Evolutionary conservation across 2,113 vertebrate species (phyloP), one percentile per base, ranked within the genome.

Genomic region (Manacus vitellinus): DNA sequence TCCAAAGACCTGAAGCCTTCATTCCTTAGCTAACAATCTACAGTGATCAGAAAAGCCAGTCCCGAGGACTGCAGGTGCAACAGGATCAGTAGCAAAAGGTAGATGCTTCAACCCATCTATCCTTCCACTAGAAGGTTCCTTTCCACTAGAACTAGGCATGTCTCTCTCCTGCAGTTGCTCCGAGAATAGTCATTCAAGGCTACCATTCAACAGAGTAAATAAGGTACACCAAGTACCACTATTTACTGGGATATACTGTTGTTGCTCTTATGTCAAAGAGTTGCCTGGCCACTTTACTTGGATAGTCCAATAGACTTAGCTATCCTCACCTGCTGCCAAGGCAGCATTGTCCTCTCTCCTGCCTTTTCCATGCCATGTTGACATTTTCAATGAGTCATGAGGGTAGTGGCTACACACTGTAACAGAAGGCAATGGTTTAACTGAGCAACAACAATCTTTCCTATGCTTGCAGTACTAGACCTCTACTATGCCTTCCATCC

Each of bases 311-410:
- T 35, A 31, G 15, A 56, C 46, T 67, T 66, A 4, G 5, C 76
- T 73, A 65, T 30, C 21, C 7, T 80, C 16, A 52, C 37, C 19
- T 47, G 28, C 25, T 85, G 12, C 7, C 27, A 63, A 41, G 27
- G 39, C 6, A 86, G 12, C n/a, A 39, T 12, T 39, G 3, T 56
- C 7, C 33, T 62, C 18, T 62, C 12, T 23, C 22, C 10, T 17
- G 27, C 5, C 9, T 25, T 19, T 25, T 63, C 54, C 14, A 8
- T 4, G 0, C 13, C 19, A 10, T 15, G 17, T 5, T 59, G 27
- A 49, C 17, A 39, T 6, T 70, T 73, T 54, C 14, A 78, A 55
- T 35, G 9, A 44, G 9, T 13, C 31, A 6, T 33, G 15, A 61
- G 39, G 65, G 20, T 3, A 39, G 28, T 25, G 14, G 5, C 6